phyloP scores from a whole-genome alignment of 2,113 vertebrate species.

The Perognathus longimembris region DNA sequence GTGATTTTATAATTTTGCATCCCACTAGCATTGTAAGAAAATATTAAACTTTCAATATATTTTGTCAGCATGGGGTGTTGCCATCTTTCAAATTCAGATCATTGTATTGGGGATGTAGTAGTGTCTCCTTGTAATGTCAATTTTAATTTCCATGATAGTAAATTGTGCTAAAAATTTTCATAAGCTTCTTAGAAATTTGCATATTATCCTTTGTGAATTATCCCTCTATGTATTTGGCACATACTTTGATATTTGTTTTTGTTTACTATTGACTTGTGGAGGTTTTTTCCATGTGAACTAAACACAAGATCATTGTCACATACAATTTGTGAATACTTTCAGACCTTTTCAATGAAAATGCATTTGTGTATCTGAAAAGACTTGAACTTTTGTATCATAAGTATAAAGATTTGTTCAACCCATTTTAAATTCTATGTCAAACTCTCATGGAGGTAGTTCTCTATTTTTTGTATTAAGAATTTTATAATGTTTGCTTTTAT shows the following conservation, averaged over 20 bases:
- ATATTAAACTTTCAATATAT: background rate
- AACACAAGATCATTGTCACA: background rate
- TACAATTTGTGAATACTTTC: background rate
- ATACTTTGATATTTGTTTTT: background rate
- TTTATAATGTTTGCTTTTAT: too few relatives aligned
- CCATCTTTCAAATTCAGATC: background rate
- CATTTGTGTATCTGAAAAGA: background rate
- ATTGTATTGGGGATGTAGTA: background rate
- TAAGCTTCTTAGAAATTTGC: background rate
- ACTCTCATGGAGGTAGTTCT: background rate
- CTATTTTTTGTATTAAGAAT: background rate
- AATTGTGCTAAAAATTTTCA: background rate
- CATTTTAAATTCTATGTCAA: background rate
- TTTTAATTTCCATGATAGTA: background rate
- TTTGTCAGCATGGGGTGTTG: background rate
- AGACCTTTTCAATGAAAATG: background rate
- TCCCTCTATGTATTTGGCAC: background rate
- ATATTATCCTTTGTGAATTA: background rate
- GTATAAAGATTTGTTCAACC: background rate
- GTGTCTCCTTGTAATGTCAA: background rate
- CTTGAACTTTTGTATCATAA: background rate
- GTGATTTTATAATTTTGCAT: background rate
- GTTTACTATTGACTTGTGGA: background rate
- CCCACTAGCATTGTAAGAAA: background rate
- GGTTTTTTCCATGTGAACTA: background rate